Evolutionary conservation across 2,888 invertebrate genomes (phyloP), one percentile per base, ranked within the genome.

Genomic region (Unio pictorum): DNA sequence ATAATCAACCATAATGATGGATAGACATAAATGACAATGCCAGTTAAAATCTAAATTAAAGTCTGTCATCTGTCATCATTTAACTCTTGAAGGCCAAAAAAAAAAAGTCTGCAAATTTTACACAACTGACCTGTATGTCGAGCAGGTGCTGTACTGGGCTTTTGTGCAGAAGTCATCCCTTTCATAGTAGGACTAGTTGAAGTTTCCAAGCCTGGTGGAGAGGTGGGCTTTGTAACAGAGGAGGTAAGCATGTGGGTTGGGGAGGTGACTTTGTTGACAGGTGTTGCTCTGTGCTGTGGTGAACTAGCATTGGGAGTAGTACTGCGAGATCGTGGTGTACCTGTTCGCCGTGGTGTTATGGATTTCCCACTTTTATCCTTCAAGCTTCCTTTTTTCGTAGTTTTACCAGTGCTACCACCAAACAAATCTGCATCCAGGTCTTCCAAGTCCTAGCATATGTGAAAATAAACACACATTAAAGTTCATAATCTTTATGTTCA

Each of bases 381-480:
- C 8, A 79, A 55, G 71, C 79, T 86, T 17, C 76, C 79, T 55
- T 82, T 79, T 62, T 82, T 84, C 55, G 82, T 79, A 18, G 81
- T 83, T 64, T 81, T 83, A 58, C 74, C 73, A 11, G 78, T 69
- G 56, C 69, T 71, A 30, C 76, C 81, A 59, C 84, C 84, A 71
- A 88, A 87, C 54, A 88, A 74, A 69, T 86, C 84, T 30, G 86
- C 86, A 82, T 88, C 87, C 80, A 88, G 81, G 66, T 87, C 87
- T 81, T 88, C 87, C 26, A 88, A 71, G 69, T 84, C 86, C 87
- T 88, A 71, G 5, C 67, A 68, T 11, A 61, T 20, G 66, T 17
- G 45, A 65, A 59, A 64, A 34, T 18, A 55, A 69, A 28, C 1
- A 23, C 3, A n/a, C 8, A n/a, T 55, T 8, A 55, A 64, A 17